These are phyloP conservation scores for Podarcis siculus DNA, from an alignment of 2,797 vertebrate species.

Conservation along the genomic window DNA sequence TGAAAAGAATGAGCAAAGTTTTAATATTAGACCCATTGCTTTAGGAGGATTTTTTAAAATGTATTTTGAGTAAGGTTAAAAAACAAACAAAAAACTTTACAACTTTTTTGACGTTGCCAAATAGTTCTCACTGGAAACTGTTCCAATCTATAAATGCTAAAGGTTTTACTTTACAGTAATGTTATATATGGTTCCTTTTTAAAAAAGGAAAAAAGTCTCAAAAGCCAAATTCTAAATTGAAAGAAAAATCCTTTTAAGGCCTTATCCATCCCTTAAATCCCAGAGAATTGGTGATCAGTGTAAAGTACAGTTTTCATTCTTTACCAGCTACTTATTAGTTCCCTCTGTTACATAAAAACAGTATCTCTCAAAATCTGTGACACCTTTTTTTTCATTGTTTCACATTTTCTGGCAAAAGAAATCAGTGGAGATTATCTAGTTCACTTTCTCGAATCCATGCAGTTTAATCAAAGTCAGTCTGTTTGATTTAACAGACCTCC, in stretches of 20 bases:
- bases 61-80: background rate
- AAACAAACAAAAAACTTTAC: background rate
- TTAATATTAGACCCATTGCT: background rate
- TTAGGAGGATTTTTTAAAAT: background rate
- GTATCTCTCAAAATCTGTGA: background rate
- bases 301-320: background rate
- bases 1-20: background rate
- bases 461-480: background rate
- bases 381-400: background rate
- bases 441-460: background rate
- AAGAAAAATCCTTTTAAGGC: slow-evolving; percentile 7
- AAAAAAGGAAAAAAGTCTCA: background rate
- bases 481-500: background rate
- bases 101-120: slow-evolving; percentile 5
- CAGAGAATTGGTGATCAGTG: background rate
- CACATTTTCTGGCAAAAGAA: background rate
- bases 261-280: slow-evolving; percentile 3
- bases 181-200: background rate
- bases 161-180: slow-evolving; percentile 23
- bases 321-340: background rate
- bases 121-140: background rate
- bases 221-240: background rate
- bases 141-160: slow-evolving; percentile 18
- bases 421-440: background rate
- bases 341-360: background rate